Percentiles rank a stretch among this genome's conserved stretches.
These are phyloP conservation scores for Drosophila albomicans DNA, from an alignment of 1,140 invertebrate genomes.

Conservation along the genomic window DNA sequence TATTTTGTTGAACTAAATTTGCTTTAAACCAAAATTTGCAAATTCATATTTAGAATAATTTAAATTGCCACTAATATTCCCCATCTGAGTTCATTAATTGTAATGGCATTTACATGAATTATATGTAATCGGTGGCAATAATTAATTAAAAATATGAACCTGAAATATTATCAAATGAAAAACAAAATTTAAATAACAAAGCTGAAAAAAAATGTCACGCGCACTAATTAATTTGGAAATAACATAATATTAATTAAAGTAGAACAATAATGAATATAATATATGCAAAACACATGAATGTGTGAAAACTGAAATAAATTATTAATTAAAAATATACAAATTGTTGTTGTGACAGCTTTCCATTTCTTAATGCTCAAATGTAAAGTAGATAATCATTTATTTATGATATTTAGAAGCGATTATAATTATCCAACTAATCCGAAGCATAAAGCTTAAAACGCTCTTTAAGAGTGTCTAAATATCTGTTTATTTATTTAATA, in stretches of 20 bases:
- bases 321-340: too few relatives aligned
- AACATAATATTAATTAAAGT: background rate
- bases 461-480: conserved; percentile 45
- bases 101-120: background rate
- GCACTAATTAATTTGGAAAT: background rate
- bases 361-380: background rate
- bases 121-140: background rate
- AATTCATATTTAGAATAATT: too few relatives aligned
- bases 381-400: conserved; percentile 1
- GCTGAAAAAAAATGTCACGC: background rate
- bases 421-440: conserved; percentile 1
- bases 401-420: background rate
- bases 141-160: background rate
- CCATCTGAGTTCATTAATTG: background rate
- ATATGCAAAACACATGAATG: background rate
- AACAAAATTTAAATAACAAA: background rate
- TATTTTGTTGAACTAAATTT: background rate
- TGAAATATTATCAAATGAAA: background rate
- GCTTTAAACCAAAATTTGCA: background rate
- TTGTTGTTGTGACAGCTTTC: too few relatives aligned
- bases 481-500: conserved; percentile 76
- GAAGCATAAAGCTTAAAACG: background rate
- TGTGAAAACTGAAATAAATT: too few relatives aligned
- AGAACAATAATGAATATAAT: background rate
- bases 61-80: too few relatives aligned